phyloP scores from a whole-genome alignment of 2,888 invertebrate genomes.

The Sialis lutaria region DNA sequence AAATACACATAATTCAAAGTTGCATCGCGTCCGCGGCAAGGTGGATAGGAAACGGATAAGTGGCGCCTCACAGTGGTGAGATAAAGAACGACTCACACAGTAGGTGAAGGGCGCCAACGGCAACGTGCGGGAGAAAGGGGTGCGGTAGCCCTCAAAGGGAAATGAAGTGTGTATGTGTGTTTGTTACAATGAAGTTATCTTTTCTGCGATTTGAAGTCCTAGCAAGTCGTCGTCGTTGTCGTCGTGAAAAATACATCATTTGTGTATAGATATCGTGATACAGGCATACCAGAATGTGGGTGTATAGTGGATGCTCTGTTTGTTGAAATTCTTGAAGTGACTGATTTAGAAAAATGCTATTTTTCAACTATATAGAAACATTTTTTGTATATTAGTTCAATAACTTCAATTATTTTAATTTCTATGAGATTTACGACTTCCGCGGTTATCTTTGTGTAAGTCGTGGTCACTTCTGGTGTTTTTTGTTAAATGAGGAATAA shows the following conservation, averaged over 20 bases:
- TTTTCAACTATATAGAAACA: too few species aligned
- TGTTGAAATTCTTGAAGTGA: too few species aligned
- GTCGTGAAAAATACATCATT: conserved; percentile 25
- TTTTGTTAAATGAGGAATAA: too few species aligned
- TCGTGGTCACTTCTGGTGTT: too few species aligned
- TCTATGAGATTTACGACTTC: too few species aligned
- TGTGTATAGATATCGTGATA: conserved; percentile 20
- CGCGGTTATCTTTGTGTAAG: too few species aligned
- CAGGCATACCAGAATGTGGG: too few species aligned
- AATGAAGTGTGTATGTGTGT: conserved; percentile 23
- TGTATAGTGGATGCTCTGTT: too few species aligned
- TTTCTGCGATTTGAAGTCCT: conserved; percentile 19
- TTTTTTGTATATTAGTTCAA: too few species aligned
- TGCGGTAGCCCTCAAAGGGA: conserved; percentile 19
- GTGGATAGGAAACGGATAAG: background rate
- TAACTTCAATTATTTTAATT: too few species aligned
- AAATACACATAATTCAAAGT: too few species aligned
- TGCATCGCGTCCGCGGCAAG: background rate
- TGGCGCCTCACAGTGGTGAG: background rate
- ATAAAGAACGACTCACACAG: background rate
- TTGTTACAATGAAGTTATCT: conserved; percentile 27
- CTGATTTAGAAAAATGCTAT: too few species aligned
- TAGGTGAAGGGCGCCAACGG: background rate
- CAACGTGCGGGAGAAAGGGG: conserved; percentile 21
- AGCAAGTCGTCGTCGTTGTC: background rate